phyloP scores from a whole-genome alignment of 2,888 invertebrate species.

The Cephus nigrinus region DNA sequence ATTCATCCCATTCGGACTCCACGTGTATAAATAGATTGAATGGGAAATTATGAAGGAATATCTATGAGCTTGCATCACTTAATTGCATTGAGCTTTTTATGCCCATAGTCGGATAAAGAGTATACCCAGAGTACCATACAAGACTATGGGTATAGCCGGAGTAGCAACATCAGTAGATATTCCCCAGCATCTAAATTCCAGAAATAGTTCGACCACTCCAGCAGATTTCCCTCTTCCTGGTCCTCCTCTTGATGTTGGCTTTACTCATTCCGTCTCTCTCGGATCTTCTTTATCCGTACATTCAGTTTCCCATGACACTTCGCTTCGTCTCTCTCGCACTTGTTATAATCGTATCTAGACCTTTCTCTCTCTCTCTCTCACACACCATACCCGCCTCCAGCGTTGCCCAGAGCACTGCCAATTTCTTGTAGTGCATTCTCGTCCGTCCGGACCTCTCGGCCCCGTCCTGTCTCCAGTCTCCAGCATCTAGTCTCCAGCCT shows the following conservation, averaged over 20 bases:
- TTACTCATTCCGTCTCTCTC: neutral
- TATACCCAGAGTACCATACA: neutral
- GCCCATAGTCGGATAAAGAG: neutral
- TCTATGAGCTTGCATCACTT: neutral
- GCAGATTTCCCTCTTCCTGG: neutral
- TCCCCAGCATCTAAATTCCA: constrained; percentile 1
- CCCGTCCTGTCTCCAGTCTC: constrained; percentile 5
- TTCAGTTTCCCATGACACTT: neutral
- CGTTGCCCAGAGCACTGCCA: constrained; percentile 1
- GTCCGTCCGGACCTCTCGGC: constrained; percentile 5
- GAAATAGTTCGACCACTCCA: neutral
- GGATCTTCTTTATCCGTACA: neutral
- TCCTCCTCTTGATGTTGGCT: neutral
- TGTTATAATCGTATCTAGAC: neutral
- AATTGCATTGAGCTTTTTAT: neutral
- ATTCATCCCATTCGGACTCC: neutral
- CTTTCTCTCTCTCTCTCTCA: neutral
- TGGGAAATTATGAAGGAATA: neutral
- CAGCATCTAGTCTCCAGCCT: neutral
- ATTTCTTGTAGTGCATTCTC: constrained; percentile 8
- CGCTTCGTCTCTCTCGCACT: neutral
- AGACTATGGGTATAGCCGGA: neutral
- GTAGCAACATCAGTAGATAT: neutral
- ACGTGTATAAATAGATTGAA: neutral
- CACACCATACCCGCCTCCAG: neutral